Conservation (phyloP, 2,888 invertebrate species). For the Polymixis lichenea region DNA sequence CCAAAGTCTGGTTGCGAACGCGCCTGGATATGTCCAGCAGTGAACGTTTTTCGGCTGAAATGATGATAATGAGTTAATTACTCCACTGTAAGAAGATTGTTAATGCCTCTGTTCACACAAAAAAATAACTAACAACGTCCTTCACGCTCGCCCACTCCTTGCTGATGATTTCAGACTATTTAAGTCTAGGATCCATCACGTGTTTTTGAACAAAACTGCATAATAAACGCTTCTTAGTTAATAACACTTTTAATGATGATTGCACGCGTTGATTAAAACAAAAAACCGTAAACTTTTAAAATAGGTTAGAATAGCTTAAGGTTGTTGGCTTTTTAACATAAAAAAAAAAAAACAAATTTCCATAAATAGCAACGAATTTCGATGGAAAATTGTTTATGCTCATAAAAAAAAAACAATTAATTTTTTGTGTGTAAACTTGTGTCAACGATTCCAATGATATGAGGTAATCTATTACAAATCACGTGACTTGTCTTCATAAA, state of each 20-base stretch:
- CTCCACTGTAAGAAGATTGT: too few relatives aligned
- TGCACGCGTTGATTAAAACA: not conserved
- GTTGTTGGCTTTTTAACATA: slow-evolving; percentile 2
- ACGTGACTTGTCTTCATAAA: not conserved
- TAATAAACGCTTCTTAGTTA: not conserved
- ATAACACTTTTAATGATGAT: not conserved
- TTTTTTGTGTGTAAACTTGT: not conserved
- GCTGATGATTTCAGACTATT: not conserved
- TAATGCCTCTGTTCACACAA: too few relatives aligned
- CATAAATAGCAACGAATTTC: not conserved
- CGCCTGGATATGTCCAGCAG: too few relatives aligned
- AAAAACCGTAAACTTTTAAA: not conserved
- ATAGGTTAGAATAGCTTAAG: not conserved
- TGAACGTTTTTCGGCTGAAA: too few relatives aligned
- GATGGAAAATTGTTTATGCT: not conserved
- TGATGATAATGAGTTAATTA: too few relatives aligned
- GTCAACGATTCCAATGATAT: not conserved
- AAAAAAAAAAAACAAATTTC: slow-evolving; percentile 5
- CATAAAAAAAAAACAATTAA: not conserved
- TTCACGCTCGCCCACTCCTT: not conserved
- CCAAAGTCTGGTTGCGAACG: too few relatives aligned
- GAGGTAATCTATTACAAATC: not conserved
- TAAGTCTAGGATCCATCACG: not conserved
- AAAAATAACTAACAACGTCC: too few relatives aligned
- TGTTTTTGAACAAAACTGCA: not conserved